Percentiles rank a stretch among this genome's conserved stretches.
phyloP scores from a whole-genome alignment of 2,888 invertebrate species.

The Hypsopygia costalis region DNA sequence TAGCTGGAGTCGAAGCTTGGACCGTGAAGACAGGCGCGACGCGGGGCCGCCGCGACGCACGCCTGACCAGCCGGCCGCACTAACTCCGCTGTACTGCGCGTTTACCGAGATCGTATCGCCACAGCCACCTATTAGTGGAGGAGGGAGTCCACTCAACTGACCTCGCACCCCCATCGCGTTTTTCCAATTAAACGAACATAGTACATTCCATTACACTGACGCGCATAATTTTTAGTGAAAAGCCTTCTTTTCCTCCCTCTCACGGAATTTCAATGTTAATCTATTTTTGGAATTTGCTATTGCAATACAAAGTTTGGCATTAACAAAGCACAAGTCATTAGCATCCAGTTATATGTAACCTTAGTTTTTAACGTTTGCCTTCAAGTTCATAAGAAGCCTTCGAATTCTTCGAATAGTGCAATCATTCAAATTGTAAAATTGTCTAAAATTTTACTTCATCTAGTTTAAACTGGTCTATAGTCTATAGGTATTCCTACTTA shows the following conservation, averaged over 20 bases:
- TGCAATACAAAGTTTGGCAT: no score
- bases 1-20: constrained; percentile 12
- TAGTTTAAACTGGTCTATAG: no score
- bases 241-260: constrained; percentile 29
- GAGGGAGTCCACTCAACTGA: constrained; percentile 72
- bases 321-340: no score
- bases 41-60: constrained; percentile 21
- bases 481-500: no score
- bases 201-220: constrained; percentile 62
- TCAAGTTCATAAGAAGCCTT: no score
- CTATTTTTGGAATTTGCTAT: constrained; percentile 10
- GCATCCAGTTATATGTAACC: no score
- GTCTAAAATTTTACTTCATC: no score
- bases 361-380: no score
- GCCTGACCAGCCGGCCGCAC: constrained; percentile 48
- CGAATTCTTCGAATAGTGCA: no score
- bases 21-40: constrained; percentile 23
- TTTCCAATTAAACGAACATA: constrained; percentile 72
- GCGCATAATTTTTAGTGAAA: constrained; percentile 53
- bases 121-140: constrained; percentile 64
- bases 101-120: constrained; percentile 63
- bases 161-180: constrained; percentile 79
- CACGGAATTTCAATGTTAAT: constrained; percentile 22
- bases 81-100: constrained; percentile 52
- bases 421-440: no score